A percentile compares a stretch with the other conserved stretches of the same genome.
phyloP scores from a whole-genome alignment of 2,888 invertebrate species.

The Erpobdella octoculata region DNA sequence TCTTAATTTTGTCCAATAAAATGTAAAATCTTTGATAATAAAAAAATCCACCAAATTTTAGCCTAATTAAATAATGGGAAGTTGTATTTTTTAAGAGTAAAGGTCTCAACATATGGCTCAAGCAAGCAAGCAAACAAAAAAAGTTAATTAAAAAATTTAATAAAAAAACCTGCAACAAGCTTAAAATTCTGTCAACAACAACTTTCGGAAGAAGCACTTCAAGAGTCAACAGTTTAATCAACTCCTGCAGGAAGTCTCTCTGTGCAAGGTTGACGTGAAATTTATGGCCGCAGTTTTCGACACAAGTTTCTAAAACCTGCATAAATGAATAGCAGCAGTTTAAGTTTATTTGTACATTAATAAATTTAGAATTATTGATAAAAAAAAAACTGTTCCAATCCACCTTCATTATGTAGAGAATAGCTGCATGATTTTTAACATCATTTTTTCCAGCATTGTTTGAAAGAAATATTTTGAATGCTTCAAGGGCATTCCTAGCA shows the following conservation, averaged over 20 bases:
- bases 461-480: slow-evolving; percentile 79
- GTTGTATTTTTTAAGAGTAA: too few relatives aligned
- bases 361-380: too few relatives aligned
- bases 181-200: slow-evolving; percentile 86
- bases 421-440: too few relatives aligned
- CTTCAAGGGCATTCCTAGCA: slow-evolving; percentile 88
- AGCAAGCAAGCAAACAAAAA: too few relatives aligned
- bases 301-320: slow-evolving; percentile 89
- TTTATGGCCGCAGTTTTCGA: slow-evolving; percentile 89
- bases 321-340: too few relatives aligned
- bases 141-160: too few relatives aligned
- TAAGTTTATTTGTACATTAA: too few relatives aligned
- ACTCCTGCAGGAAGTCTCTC: slow-evolving; percentile 82
- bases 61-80: too few relatives aligned
- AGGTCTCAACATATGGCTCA: too few relatives aligned
- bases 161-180: slow-evolving; percentile 75
- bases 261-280: slow-evolving; percentile 80
- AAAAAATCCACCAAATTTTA: too few relatives aligned
- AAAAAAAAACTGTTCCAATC: not conserved
- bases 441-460: slow-evolving; percentile 94
- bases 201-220: slow-evolving; percentile 95
- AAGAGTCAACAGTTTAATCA: slow-evolving; percentile 68
- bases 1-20: too few relatives aligned
- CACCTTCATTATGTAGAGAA: slow-evolving; percentile 84
- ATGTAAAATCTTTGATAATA: too few relatives aligned